A percentile compares a stretch with the other conserved stretches of the same genome.
Evolutionary conservation across 2,113 vertebrate species (phyloP).

Genomic region (Melanocharis versteri): DNA sequence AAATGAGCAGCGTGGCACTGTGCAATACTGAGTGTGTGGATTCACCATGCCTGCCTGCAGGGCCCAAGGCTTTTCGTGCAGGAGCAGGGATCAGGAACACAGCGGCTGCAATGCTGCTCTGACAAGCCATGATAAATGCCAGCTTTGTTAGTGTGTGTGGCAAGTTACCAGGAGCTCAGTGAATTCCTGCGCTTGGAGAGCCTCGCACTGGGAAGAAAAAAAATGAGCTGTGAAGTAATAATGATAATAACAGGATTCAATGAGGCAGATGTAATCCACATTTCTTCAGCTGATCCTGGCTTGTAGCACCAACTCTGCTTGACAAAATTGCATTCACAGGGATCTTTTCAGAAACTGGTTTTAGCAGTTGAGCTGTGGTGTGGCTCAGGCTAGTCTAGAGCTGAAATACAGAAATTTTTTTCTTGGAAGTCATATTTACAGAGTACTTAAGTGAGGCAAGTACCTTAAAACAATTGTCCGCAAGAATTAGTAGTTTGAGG

Average conservation of each 20-base stretch:
- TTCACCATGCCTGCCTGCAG: background rate
- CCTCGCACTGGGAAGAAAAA: background rate
- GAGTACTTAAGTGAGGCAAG: background rate
- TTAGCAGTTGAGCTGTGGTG: background rate
- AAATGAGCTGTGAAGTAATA: conserved; percentile 54
- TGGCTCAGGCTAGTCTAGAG: background rate
- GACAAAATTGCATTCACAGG: background rate
- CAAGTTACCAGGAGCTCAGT: background rate
- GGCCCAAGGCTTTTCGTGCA: background rate
- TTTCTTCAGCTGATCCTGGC: conserved; percentile 27
- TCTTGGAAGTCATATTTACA: background rate
- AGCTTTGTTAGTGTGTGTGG: background rate
- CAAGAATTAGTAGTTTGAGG: background rate
- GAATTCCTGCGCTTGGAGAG: background rate
- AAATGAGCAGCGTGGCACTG: background rate
- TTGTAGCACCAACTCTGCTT: background rate
- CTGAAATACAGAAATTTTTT: background rate
- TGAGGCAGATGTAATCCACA: conserved; percentile 39
- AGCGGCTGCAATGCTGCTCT: background rate
- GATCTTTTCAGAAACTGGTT: background rate
- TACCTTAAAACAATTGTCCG: background rate
- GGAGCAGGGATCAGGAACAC: background rate
- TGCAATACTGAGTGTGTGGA: background rate
- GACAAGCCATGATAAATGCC: background rate
- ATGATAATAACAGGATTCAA: conserved; percentile 24